These are phyloP conservation scores for Pycnonotus jocosus DNA, from an alignment of 2,113 vertebrate species.

Conservation along the genomic window DNA sequence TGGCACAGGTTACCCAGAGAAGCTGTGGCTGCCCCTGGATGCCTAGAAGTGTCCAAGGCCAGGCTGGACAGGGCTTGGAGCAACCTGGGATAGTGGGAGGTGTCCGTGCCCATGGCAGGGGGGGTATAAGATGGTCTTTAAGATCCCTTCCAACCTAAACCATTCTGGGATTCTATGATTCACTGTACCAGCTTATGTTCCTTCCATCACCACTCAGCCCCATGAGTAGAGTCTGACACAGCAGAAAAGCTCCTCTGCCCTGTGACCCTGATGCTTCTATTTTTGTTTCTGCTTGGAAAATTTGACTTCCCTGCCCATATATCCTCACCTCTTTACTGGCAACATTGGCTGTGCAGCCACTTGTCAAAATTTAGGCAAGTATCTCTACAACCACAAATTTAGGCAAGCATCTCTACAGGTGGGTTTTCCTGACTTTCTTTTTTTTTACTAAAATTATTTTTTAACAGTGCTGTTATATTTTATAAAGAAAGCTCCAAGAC, in stretches of 20 bases:
- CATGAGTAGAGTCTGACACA: rapidly evolving
- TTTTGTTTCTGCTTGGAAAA: neutral
- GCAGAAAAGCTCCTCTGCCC: neutral
- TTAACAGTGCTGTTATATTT: neutral
- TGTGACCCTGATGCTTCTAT: neutral
- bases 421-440: neutral
- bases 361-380: neutral
- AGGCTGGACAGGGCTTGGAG: neutral
- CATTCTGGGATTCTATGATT: neutral
- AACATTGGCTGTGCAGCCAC: neutral
- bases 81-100: neutral
- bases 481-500: neutral
- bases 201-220: neutral
- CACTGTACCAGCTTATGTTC: neutral
- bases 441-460: neutral
- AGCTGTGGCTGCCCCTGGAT: neutral
- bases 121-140: neutral
- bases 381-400: neutral
- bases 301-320: neutral
- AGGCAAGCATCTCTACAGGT: neutral
- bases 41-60: neutral
- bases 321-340: neutral
- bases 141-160: neutral
- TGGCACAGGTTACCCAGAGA: neutral
- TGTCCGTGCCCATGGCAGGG: neutral